Base-by-base conservation (phyloP, 2,888 invertebrate genomes). In the Amphiduros pacificus region DNA sequence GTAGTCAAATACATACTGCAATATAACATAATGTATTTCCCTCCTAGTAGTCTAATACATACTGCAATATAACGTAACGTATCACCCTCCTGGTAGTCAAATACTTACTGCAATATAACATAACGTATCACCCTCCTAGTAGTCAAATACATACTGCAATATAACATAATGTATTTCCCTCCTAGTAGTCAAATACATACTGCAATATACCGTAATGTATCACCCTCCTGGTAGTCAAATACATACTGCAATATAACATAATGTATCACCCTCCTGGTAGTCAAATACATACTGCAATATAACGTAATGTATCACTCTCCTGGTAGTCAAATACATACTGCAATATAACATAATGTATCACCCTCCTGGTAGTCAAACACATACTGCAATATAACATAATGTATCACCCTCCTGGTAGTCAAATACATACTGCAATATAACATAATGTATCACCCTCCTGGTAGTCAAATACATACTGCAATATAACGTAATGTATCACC, bases 101-200 rank as follows among this genome's bases (percentile, higher is more conserved):
- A n/a, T n/a, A n/a, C n/a, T n/a, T n/a, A n/a, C 86, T 11, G 85
- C 86, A 51, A 85, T 80, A 77, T 85, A 86, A 2, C 83, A 84
- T 73, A 83, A 86, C 36, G 78, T 74, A 66, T 85, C 85, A 0
- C 77, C 80, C 4, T 65, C 69, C 2, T 75, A 66, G 72, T 78
- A 84, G 73, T 85, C 82, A 73, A 85, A 86, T 14, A 80, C 83
- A 67, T 80, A 74, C 84, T 85, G 72, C 27, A 68, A 66, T 22
- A 28, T 57, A 52, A 22, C 5, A 4, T 11, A 6, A 44, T 44
- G 5, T n/a, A 9, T 5, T 6, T 6, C 5, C n/a, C n/a, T n/a
- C n/a, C n/a, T n/a, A n/a, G n/a, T n/a, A n/a, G n/a, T n/a, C n/a
- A n/a, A n/a, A n/a, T n/a, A n/a, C n/a, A n/a, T n/a, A n/a, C 86